Conservation (phyloP, 2,797 vertebrate genomes). For the Potorous gilbertii region DNA sequence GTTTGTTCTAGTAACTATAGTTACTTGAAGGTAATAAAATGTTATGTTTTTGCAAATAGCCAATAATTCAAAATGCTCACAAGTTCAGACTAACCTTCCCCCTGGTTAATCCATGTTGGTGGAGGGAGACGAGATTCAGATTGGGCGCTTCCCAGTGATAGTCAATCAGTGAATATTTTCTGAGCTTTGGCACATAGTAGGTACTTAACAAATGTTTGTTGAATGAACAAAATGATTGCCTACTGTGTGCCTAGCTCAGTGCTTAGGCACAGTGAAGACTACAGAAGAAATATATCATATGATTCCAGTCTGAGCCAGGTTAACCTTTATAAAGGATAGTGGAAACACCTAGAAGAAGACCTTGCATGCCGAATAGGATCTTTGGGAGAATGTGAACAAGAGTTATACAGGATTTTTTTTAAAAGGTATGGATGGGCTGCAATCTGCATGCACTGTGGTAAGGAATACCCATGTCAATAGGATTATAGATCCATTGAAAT, state of each 20-base stretch:
- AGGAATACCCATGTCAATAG: neutral
- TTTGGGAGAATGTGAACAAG: neutral
- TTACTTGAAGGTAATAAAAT: neutral
- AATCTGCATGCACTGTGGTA: neutral
- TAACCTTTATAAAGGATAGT: neutral
- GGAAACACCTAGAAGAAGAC: neutral
- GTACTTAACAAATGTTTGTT: conserved; percentile 31
- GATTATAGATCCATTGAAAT: neutral
- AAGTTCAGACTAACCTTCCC: conserved; percentile 15
- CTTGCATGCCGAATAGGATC: neutral
- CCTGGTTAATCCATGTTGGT: conserved; percentile 23
- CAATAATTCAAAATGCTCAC: neutral
- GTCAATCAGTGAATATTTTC: neutral
- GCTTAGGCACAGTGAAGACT: neutral
- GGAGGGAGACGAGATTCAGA: neutral
- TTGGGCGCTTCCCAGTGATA: neutral
- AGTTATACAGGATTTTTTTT: neutral
- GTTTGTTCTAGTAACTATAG: neutral
- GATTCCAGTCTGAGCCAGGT: neutral
- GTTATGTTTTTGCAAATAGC: neutral
- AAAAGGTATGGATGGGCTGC: neutral
- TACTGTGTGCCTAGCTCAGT: neutral
- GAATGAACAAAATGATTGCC: neutral
- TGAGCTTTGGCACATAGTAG: neutral
- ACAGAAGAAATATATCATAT: neutral